phyloP scores from a whole-genome alignment of 1,140 invertebrate species.

The Caenorhabditis inopinata region DNA sequence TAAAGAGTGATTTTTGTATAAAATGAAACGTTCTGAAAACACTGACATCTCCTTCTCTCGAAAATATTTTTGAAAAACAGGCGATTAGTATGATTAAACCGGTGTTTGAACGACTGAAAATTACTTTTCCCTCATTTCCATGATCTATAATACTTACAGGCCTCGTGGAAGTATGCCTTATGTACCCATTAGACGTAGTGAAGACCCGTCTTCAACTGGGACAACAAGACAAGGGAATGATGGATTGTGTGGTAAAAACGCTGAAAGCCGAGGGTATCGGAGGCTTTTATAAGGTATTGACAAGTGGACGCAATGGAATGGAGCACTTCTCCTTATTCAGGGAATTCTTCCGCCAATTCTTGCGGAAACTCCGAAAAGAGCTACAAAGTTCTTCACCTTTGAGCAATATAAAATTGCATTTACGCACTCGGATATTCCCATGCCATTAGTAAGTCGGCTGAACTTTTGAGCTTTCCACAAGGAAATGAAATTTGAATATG shows the following conservation, averaged over 20 bases:
- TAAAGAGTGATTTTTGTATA: too few species aligned
- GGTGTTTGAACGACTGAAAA: not conserved
- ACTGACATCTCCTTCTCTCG: too few species aligned
- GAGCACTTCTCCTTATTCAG: too few species aligned
- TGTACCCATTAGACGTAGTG: conserved; percentile 89
- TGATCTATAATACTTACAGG: conserved; percentile 63
- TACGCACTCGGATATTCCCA: conserved; percentile 74
- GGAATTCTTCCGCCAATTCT: conserved; percentile 86
- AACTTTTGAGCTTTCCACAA: not conserved
- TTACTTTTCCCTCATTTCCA: not conserved
- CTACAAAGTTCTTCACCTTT: conserved; percentile 88
- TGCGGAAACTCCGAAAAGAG: conserved; percentile 90
- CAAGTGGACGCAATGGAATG: too few species aligned
- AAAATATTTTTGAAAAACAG: too few species aligned
- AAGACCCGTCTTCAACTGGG: conserved; percentile 85
- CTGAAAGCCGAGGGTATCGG: conserved; percentile 75
- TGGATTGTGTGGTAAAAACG: conserved; percentile 85
- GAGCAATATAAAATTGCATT: conserved; percentile 86
- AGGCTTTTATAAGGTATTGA: conserved; percentile 59
- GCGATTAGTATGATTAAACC: too few species aligned
- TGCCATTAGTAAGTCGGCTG: conserved; percentile 72
- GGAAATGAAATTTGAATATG: too few species aligned
- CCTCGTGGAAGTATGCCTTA: conserved; percentile 88
- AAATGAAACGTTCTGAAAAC: too few species aligned
- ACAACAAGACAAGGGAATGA: conserved; percentile 76